These are phyloP conservation scores for Alfaro cultratus DNA, from an alignment of 2,797 vertebrate species.

Conservation along the genomic window DNA sequence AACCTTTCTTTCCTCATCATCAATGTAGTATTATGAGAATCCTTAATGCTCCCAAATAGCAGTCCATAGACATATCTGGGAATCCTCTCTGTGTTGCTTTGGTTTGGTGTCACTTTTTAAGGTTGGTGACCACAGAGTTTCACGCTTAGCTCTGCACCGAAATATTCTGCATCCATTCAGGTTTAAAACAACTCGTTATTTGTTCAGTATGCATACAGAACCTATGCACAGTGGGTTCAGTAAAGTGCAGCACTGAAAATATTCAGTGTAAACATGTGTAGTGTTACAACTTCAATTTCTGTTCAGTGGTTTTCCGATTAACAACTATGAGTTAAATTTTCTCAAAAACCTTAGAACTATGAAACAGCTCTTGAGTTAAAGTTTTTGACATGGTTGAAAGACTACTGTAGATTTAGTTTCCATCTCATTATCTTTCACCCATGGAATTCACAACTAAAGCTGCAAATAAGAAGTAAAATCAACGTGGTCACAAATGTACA, in stretches of 20 bases:
- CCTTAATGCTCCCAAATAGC: too few species aligned
- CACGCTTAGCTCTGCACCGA: not conserved
- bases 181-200: not conserved
- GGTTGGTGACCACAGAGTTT: too few species aligned
- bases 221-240: too few species aligned
- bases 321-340: constrained; percentile 19
- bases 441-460: not conserved
- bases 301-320: constrained; percentile 6
- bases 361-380: constrained; percentile 9
- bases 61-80: too few species aligned
- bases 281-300: not conserved
- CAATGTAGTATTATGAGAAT: too few species aligned
- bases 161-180: not conserved
- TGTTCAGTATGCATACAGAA: not conserved
- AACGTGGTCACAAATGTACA: not conserved
- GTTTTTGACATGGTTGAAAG: constrained; percentile 7
- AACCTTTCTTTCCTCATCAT: too few species aligned
- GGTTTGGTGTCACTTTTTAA: too few species aligned
- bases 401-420: not conserved
- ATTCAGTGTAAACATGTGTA: not conserved
- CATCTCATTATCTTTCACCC: constrained; percentile 19
- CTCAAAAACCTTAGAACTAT: constrained; percentile 22
- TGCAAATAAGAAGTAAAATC: not conserved
- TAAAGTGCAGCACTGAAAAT: not conserved
- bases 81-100: too few species aligned